phyloP scores from a whole-genome alignment of 2,113 vertebrate species.

The Trachemys scripta region DNA sequence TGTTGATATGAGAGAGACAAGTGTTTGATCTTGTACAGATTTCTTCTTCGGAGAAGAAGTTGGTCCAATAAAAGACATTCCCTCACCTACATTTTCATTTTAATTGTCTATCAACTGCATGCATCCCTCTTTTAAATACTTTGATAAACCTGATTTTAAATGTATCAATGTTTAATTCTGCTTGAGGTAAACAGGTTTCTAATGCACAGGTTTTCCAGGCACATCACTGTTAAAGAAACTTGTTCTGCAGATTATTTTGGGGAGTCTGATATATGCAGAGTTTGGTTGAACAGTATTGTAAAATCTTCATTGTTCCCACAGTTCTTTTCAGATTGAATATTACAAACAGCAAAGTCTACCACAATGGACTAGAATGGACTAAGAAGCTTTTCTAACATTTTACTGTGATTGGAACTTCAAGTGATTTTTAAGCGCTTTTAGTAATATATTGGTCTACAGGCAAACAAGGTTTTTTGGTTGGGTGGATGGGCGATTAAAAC shows the following conservation, averaged over 20 bases:
- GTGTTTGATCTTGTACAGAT: not conserved
- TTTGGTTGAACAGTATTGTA: no score
- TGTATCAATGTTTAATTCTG: no score
- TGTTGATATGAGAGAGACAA: not conserved
- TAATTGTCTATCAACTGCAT: not conserved
- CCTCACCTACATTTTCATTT: not conserved
- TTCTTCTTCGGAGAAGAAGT: not conserved
- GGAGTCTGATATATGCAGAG: no score
- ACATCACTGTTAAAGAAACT: not conserved
- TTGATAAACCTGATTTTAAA: not conserved
- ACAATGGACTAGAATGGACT: not conserved
- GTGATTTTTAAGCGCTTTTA: not conserved
- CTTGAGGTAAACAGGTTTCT: not conserved
- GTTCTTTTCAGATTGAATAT: not conserved
- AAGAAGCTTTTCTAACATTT: not conserved
- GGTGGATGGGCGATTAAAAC: accelerated
- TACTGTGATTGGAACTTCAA: not conserved
- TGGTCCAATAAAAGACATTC: not conserved
- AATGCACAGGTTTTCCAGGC: not conserved
- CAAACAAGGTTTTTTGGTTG: not conserved
- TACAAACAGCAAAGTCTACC: not conserved
- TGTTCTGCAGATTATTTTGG: not conserved
- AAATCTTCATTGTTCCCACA: not conserved
- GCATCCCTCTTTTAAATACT: accelerated
- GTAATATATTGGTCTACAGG: not conserved